A percentile compares a stretch with the other conserved stretches of the same genome.
These are phyloP conservation scores for Drosophila subquinaria DNA, from an alignment of 2,888 invertebrate genomes.

Conservation along the genomic window DNA sequence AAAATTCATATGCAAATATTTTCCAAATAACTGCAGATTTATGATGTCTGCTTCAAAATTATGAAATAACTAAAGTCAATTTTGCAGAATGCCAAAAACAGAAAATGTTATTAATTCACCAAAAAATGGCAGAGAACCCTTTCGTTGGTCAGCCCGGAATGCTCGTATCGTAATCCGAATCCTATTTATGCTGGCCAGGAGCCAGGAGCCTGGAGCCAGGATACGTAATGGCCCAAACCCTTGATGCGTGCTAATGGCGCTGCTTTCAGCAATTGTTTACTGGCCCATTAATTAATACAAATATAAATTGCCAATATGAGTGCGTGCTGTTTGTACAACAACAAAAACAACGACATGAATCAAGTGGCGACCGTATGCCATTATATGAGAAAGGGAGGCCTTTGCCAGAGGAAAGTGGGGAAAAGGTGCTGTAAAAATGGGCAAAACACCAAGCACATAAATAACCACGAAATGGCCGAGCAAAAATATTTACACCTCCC, in stretches of 20 bases:
- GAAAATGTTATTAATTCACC: constrained; percentile 66
- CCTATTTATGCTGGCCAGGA: constrained; percentile 6
- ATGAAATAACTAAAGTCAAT: constrained; percentile 65
- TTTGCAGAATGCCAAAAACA: constrained; percentile 47
- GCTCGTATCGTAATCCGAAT: constrained; percentile 8
- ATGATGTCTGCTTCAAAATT: constrained; percentile 61
- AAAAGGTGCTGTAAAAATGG: constrained; percentile 51
- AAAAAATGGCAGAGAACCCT: constrained; percentile 25
- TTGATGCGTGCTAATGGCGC: constrained; percentile 73
- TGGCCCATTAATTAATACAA: constrained; percentile 83
- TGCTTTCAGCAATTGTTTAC: constrained; percentile 80
- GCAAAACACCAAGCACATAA: constrained; percentile 70
- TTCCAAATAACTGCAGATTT: constrained; percentile 44
- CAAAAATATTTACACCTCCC: constrained; percentile 65
- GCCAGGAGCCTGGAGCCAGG: not conserved
- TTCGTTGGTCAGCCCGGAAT: constrained; percentile 17
- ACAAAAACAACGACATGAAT: constrained; percentile 66
- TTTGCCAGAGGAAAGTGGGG: not conserved
- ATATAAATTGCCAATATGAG: constrained; percentile 83
- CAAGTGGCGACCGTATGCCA: constrained; percentile 59
- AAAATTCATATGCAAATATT: constrained; percentile 48
- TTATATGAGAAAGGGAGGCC: constrained; percentile 21
- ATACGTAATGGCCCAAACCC: constrained; percentile 40
- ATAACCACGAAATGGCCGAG: constrained; percentile 82
- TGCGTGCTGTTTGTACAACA: constrained; percentile 70